phyloP scores from a whole-genome alignment of 53 echinoderm and acorn worm species.

The Crossaster papposus region DNA sequence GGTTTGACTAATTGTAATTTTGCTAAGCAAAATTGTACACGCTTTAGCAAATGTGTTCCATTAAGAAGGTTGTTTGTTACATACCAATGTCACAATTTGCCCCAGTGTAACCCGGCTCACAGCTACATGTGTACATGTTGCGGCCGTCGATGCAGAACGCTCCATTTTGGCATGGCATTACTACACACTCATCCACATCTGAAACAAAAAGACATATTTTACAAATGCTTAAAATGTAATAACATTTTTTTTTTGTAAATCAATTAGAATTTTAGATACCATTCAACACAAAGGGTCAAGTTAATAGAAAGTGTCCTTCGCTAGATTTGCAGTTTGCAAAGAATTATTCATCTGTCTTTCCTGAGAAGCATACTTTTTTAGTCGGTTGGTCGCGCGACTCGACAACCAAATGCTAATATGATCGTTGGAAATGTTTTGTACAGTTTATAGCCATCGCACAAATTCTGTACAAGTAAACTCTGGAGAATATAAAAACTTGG shows the following conservation, averaged over 20 bases:
- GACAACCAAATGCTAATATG: too few species aligned
- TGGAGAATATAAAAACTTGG: too few species aligned
- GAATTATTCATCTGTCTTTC: too few species aligned
- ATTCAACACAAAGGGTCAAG: not conserved
- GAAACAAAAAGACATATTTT: not conserved
- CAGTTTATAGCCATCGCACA: too few species aligned
- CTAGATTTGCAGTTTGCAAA: too few species aligned
- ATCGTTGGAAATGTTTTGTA: too few species aligned
- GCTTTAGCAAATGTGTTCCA: not conserved
- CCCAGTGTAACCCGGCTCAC: conserved; percentile 70
- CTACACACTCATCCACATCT: conserved; percentile 84
- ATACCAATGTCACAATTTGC: conserved; percentile 60
- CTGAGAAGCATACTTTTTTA: too few species aligned
- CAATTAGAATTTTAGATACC: too few species aligned
- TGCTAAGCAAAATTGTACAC: not conserved
- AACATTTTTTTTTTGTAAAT: not conserved
- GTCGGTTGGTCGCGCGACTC: too few species aligned
- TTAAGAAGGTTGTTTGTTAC: not conserved
- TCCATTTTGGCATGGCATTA: conserved; percentile 77
- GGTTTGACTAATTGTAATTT: not conserved
- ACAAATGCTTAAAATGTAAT: not conserved
- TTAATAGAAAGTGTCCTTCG: too few species aligned
- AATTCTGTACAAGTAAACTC: too few species aligned
- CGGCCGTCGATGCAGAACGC: conserved; percentile 63
- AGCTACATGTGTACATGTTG: conserved; percentile 68